Evolutionary conservation across 2,113 vertebrate genomes (phyloP).

Genomic region (Anoplopoma fimbria): DNA sequence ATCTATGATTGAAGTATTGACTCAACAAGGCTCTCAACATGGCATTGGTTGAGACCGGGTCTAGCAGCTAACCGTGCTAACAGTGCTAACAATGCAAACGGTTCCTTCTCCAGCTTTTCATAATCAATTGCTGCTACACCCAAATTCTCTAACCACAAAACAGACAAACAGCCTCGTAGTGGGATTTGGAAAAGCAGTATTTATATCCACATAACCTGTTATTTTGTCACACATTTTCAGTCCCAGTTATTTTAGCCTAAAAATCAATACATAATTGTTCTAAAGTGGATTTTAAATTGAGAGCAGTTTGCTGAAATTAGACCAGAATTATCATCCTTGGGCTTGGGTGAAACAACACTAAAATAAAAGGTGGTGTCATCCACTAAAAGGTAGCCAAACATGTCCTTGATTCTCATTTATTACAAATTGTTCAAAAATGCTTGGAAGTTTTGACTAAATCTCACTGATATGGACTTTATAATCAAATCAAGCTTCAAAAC

Average conservation of each 20-base stretch:
- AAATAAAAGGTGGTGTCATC: not conserved
- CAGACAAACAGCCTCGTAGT: not conserved
- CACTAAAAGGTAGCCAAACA: not conserved
- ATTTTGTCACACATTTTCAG: not conserved
- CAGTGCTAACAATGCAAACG: too few species aligned
- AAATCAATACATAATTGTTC: not conserved
- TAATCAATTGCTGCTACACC: not conserved
- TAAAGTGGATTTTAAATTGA: not conserved
- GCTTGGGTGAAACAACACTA: not conserved
- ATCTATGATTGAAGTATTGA: not conserved
- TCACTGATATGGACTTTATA: not conserved
- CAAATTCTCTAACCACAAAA: not conserved
- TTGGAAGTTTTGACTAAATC: not conserved
- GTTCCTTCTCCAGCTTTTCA: not conserved
- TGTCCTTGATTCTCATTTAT: not conserved
- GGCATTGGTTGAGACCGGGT: not conserved
- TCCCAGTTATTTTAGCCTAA: not conserved
- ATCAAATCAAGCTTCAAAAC: not conserved
- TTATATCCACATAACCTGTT: not conserved
- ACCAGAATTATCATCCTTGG: not conserved
- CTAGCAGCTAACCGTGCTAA: not conserved
- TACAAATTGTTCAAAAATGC: not conserved
- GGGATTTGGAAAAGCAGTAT: not conserved
- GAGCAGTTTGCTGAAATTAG: not conserved
- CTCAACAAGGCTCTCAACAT: not conserved